Conservation (phyloP, 1,140 invertebrate genomes). For the Tetranychus cinnabarinus region DNA sequence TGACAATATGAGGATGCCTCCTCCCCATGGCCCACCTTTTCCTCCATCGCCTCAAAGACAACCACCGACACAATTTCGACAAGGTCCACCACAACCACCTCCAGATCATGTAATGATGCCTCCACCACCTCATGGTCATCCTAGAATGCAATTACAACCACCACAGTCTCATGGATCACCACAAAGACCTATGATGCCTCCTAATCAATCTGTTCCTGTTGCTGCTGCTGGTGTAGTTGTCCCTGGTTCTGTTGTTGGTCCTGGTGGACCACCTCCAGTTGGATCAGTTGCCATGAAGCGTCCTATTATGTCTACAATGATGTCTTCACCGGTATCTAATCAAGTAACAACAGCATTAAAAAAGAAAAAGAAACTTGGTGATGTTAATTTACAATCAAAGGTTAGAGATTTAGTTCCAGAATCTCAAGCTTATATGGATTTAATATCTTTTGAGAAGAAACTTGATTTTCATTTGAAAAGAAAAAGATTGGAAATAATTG, state of each 20-base stretch:
- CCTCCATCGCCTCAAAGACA: too few relatives aligned
- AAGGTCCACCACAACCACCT: not conserved
- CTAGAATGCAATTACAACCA: not conserved
- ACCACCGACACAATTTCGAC: too few relatives aligned
- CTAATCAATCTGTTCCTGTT: not conserved
- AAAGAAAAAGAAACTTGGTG: slow-evolving; percentile 28
- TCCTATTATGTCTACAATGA: not conserved
- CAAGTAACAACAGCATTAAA: not conserved
- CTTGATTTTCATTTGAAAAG: slow-evolving; percentile 94
- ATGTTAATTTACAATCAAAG: slow-evolving; percentile 88
- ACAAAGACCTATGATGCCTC: not conserved
- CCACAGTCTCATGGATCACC: not conserved
- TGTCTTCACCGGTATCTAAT: not conserved
- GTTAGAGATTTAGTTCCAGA: slow-evolving; percentile 91
- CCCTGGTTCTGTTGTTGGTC: too few relatives aligned
- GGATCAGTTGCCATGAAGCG: not conserved
- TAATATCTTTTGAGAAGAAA: slow-evolving; percentile 89
- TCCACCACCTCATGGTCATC: not conserved
- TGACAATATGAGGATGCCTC: too few relatives aligned
- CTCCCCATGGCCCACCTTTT: too few relatives aligned
- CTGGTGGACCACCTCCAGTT: too few relatives aligned
- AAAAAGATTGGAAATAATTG: slow-evolving; percentile 92
- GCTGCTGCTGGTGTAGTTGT: too few relatives aligned
- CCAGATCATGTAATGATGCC: not conserved
- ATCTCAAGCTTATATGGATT: slow-evolving; percentile 97